Evolutionary conservation across 2,797 vertebrate genomes (phyloP).

Genomic region (Malurus splendens): DNA sequence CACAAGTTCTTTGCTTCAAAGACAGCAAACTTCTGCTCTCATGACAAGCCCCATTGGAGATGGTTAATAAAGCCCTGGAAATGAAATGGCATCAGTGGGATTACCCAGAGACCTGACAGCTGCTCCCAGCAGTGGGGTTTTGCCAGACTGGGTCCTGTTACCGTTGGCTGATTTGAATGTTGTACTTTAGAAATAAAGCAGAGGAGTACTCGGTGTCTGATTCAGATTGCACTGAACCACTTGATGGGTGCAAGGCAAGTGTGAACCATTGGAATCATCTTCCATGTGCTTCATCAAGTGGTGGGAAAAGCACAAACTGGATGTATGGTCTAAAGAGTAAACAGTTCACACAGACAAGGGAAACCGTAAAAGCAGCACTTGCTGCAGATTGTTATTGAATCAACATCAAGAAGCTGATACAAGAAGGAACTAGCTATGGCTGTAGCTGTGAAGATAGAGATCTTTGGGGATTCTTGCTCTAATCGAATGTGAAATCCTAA

Average conservation of each 20-base stretch:
- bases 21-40: background rate
- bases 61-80: background rate
- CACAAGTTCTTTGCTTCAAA: background rate
- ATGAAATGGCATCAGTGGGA: background rate
- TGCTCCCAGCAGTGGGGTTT: background rate
- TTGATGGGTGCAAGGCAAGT: rapidly evolving
- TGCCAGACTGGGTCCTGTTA: background rate
- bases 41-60: background rate
- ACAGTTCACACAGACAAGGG: background rate
- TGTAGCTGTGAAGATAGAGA: background rate
- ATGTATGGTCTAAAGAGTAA: background rate
- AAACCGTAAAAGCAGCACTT: constrained; percentile 6
- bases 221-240: rapidly evolving
- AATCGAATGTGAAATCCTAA: constrained; percentile 45
- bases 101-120: background rate
- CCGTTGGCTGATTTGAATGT: background rate
- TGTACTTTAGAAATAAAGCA: background rate
- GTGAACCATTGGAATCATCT: background rate
- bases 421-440: background rate
- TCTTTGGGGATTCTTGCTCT: constrained; percentile 8
- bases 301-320: background rate
- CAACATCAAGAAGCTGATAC: background rate
- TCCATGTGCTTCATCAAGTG: background rate
- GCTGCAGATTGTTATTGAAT: background rate
- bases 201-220: background rate